phyloP scores from a whole-genome alignment of 2,113 vertebrate species.

The Edolisoma coerulescens region DNA sequence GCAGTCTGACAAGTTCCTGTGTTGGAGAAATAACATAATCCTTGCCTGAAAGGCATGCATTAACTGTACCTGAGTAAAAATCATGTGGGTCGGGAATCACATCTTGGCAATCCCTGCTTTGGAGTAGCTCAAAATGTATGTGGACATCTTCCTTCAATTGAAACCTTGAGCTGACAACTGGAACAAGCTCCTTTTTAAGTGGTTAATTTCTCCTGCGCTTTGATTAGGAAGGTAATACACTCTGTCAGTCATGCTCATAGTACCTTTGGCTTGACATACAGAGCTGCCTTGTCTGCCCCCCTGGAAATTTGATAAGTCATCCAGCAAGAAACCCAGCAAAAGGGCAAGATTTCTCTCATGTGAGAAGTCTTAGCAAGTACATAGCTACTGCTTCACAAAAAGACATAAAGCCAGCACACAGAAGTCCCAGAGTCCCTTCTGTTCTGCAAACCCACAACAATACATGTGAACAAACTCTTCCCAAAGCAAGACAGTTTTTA shows the following conservation, averaged over 20 bases:
- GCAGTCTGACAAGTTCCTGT: background rate
- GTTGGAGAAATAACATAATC: background rate
- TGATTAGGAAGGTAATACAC: background rate
- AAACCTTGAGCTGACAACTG: background rate
- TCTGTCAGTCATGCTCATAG: background rate
- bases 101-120: background rate
- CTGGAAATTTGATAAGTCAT: background rate
- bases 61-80: background rate
- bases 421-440: background rate
- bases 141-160: background rate
- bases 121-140: background rate
- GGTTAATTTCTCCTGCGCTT: background rate
- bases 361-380: background rate
- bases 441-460: background rate
- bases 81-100: background rate
- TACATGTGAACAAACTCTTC: background rate
- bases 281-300: background rate
- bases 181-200: background rate
- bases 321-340: background rate
- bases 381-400: background rate
- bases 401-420: background rate
- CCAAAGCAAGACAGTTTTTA: background rate
- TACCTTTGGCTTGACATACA: background rate
- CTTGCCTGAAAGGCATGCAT: background rate
- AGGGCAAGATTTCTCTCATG: background rate